Base-by-base conservation (phyloP, 2,888 invertebrate species). In the Eulithis prunata region DNA sequence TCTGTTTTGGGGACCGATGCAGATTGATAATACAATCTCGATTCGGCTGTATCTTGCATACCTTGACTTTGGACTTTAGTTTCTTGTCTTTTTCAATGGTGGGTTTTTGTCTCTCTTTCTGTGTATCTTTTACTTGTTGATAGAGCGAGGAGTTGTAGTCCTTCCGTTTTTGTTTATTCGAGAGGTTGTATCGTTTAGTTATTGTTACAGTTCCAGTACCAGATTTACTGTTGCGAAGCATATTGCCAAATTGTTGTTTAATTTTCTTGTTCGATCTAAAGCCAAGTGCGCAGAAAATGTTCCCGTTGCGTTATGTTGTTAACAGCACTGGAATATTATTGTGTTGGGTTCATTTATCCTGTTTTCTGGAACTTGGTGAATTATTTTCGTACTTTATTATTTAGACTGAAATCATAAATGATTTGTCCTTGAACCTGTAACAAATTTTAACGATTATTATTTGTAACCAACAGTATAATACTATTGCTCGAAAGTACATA, bases 211-310 rank as follows among this genome's bases (percentile, higher is more conserved):
- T 6, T n/a, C 45, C 51, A 14, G 52, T 41, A 21, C 45, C 43
- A 12, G 56, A 61, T 46, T 61, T 65, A 13, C 47, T 47, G 32
- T 51, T 55, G 10, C 51, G 12, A 38, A 36, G 32, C 12, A 56
- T 41, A n/a, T 55, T 41, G 8, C n/a, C 11, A 10, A 38, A 3
- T n/a, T 52, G 11, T 12, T 52, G 12, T 41, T 41, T 13, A 55
- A 68, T 68, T 64, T 62, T 65, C 68, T 62, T 65, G 64, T 53
- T 49, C 43, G 28, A 8, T 46, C 32, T 38, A n/a, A 51, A 13
- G 6, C 32, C 38, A 52, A 11, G 0, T 43, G 13, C 14, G 21
- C 21, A 47, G 2, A 46, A 4, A 10, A 47, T 57, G 21, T 49
- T 21, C 49, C 11, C 21, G n/a, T 57, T 11, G 4, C 32, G 5